These are phyloP conservation scores for Elachura formosa DNA, from an alignment of 2,113 vertebrate species.

Conservation along the genomic window DNA sequence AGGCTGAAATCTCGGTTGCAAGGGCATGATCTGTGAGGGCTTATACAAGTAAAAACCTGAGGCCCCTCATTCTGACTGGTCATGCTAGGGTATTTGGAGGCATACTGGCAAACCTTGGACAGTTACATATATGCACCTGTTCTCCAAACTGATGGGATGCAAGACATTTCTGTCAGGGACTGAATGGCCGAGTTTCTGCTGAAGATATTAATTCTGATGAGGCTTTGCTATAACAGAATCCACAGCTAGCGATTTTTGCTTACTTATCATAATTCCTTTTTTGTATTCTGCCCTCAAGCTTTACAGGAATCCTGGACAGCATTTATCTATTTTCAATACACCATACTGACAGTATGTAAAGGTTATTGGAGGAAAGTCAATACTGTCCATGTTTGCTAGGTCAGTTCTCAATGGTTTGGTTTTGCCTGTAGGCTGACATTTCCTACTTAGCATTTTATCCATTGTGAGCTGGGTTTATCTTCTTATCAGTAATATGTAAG, in stretches of 20 bases:
- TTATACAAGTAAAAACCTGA: not conserved
- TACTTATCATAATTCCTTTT: not conserved
- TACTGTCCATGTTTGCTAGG: not conserved
- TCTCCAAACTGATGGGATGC: not conserved
- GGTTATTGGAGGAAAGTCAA: not conserved
- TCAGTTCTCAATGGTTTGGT: not conserved
- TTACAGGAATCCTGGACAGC: not conserved
- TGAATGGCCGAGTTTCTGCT: not conserved
- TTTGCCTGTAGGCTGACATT: not conserved
- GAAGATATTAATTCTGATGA: not conserved
- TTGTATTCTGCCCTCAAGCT: not conserved
- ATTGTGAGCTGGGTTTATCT: not conserved
- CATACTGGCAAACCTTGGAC: not conserved
- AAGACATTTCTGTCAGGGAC: not conserved
- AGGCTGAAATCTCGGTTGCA: not conserved
- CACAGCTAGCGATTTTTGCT: not conserved
- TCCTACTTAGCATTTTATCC: not conserved
- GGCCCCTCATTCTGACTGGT: not conserved
- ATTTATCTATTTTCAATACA: constrained; percentile 5
- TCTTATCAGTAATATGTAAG: not conserved
- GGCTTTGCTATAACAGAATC: not conserved
- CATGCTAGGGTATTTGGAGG: not conserved
- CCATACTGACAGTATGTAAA: not conserved
- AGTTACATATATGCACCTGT: not conserved
- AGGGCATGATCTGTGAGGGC: not conserved